Base-by-base conservation (phyloP, 2,797 vertebrate species). In the Helostoma temminkii region DNA sequence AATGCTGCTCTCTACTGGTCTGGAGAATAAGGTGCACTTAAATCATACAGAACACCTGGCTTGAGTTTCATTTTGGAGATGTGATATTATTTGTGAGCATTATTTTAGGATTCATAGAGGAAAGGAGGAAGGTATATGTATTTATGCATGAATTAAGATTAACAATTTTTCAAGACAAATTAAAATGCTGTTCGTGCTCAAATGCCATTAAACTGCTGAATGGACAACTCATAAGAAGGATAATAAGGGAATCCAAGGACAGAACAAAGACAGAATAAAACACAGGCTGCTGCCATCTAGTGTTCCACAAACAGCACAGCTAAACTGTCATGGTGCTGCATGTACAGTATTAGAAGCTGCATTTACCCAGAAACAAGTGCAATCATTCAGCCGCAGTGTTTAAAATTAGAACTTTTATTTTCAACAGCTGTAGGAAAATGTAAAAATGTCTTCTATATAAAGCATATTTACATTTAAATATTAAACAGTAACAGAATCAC, bases 361-460 rank as follows among this genome's bases (percentile, higher is more conserved):
- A 32, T 32, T 32, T 11, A 32, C 16, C 47, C 22, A 76, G 46
- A 47, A 19, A 52, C 2, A 8, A 10, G 0, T 50, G 15, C 8
- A 69, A 12, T 53, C 1, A 69, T 24, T 49, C 37, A 60, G 21
- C 56, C 6, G 36, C 21, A 69, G 8, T 19, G 30, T 70, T 74
- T 60, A 5, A 58, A 71, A 55, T 52, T 2, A 36, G 5, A 39
- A 36, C 12, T 50, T 89, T 88, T 87, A 82, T 85, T 84, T 69
- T 71, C 25, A 76, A 47, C 55, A 67, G 48, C 68, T 78, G 78
- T 88, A 91, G 77, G 82, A 90, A 91, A 85, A 87, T 76, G 79
- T 78, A 87, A 88, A 92, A 88, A 84, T 79, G 71, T 73, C 46
- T 63, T 74, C 34, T 83, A 69, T 56, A 26, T 19, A 24, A 22